Conservation (phyloP, 2,797 vertebrate genomes). For the Antennarius maculatus region DNA sequence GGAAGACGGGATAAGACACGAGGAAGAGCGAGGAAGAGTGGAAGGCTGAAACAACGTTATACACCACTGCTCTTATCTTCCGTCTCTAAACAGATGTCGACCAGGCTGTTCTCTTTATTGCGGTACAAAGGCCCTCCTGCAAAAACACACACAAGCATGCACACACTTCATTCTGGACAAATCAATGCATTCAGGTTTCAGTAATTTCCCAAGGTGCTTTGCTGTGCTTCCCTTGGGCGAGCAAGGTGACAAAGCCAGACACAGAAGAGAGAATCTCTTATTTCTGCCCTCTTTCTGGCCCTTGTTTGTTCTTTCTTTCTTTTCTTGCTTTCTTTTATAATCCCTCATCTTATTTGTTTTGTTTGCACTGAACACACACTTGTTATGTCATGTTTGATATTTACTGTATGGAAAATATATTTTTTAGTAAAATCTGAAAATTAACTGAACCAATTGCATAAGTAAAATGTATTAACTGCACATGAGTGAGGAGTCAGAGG, state of each 20-base stretch:
- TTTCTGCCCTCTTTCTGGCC: conserved; percentile 57
- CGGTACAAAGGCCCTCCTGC: conserved; percentile 79
- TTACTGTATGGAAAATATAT: no score
- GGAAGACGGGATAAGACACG: conserved; percentile 65
- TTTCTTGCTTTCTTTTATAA: conserved; percentile 26
- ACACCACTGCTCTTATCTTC: conserved; percentile 67
- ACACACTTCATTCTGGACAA: conserved; percentile 73
- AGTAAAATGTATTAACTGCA: no score
- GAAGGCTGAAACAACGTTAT: conserved; percentile 58
- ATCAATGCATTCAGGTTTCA: conserved; percentile 92
- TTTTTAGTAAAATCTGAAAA: no score
- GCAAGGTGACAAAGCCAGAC: conserved; percentile 91
- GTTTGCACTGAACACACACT: background rate
- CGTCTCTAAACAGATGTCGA: conserved; percentile 77
- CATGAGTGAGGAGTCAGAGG: no score
- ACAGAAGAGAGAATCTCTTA: conserved; percentile 79
- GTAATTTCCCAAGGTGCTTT: conserved; percentile 94
- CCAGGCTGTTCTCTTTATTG: conserved; percentile 70
- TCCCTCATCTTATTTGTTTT: conserved; percentile 8
- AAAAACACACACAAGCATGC: conserved; percentile 33
- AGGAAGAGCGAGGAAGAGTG: conserved; percentile 49
- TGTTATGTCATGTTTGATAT: background rate
- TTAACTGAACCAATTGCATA: no score
- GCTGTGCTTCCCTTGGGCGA: conserved; percentile 75
- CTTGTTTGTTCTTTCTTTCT: conserved; percentile 61